Evolutionary conservation across 2,888 invertebrate species (phyloP).

Genomic region (Himalopsyche tibetana): DNA sequence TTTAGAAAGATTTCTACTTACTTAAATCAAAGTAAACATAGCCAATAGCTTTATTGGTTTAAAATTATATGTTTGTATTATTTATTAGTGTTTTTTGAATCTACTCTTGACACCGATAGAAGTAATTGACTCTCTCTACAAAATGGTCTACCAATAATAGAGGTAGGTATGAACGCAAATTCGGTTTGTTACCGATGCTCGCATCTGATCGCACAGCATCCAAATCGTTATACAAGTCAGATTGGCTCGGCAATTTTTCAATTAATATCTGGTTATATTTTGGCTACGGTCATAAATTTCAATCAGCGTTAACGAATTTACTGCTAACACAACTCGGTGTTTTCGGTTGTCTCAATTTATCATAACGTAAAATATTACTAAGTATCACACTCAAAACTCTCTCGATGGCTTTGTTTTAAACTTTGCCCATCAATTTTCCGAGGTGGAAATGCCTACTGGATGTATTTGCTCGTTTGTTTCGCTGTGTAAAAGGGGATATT

Average conservation of each 20-base stretch:
- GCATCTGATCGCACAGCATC: constrained; percentile 11
- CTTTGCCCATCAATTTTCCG: constrained; percentile 63
- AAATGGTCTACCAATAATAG: background rate
- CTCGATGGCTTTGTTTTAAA: constrained; percentile 62
- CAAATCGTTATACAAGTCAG: constrained; percentile 19
- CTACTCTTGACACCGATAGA: background rate
- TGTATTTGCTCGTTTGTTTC: constrained; percentile 41
- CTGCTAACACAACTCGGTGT: constrained; percentile 62
- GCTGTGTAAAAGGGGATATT: constrained; percentile 45
- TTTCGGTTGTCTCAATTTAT: constrained; percentile 65
- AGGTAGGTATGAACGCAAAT: background rate
- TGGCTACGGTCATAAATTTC: constrained; percentile 61
- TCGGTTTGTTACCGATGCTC: constrained; percentile 18
- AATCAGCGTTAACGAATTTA: constrained; percentile 64
- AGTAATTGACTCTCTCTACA: background rate
- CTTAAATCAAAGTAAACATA: too few relatives aligned
- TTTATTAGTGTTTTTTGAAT: too few relatives aligned
- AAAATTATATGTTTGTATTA: too few relatives aligned
- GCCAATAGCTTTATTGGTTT: too few relatives aligned
- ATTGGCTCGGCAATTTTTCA: constrained; percentile 63
- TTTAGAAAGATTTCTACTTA: too few relatives aligned
- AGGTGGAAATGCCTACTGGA: constrained; percentile 48
- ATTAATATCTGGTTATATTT: constrained; percentile 65
- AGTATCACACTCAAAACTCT: constrained; percentile 62
- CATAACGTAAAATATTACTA: constrained; percentile 64